These are phyloP conservation scores for Seladonia tumulorum DNA, from an alignment of 2,888 invertebrate genomes.

Conservation along the genomic window DNA sequence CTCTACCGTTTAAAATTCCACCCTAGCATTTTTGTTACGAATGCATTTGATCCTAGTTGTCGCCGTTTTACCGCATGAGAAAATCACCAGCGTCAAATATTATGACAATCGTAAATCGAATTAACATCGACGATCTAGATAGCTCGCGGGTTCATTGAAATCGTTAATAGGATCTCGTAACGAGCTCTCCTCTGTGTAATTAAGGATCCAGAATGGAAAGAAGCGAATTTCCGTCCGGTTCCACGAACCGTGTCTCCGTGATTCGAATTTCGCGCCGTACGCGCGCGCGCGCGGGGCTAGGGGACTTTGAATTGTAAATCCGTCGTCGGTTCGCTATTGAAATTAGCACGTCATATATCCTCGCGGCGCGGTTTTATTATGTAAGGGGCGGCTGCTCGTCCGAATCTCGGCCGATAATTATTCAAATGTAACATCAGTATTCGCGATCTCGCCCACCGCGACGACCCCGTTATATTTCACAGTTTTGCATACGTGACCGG, in stretches of 20 bases:
- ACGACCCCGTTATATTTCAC: constrained; percentile 63
- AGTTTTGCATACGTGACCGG: constrained; percentile 45
- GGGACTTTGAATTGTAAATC: constrained; percentile 52
- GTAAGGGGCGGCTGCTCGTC: constrained; percentile 38
- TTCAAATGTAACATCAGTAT: constrained; percentile 72
- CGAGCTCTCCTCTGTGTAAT: not conserved
- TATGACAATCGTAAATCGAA: not conserved
- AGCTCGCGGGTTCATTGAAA: not conserved
- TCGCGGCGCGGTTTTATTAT: constrained; percentile 47
- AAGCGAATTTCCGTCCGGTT: constrained; percentile 4
- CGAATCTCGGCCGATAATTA: constrained; percentile 61
- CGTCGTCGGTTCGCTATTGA: constrained; percentile 46
- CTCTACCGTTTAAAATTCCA: too few species aligned
- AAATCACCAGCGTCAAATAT: not conserved
- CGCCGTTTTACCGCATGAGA: not conserved
- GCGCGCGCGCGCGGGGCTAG: not conserved
- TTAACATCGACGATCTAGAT: not conserved
- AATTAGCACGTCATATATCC: constrained; percentile 57
- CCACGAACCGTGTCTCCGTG: not conserved
- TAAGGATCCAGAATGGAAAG: constrained; percentile 12
- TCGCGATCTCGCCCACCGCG: constrained; percentile 49
- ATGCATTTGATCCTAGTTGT: too few species aligned
- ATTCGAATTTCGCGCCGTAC: constrained; percentile 23
- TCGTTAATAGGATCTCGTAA: not conserved
- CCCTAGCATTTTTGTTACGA: too few species aligned